Evolutionary conservation across 2,113 vertebrate species (phyloP).

Genomic region (Sinocyclocheilus maitianheensis): DNA sequence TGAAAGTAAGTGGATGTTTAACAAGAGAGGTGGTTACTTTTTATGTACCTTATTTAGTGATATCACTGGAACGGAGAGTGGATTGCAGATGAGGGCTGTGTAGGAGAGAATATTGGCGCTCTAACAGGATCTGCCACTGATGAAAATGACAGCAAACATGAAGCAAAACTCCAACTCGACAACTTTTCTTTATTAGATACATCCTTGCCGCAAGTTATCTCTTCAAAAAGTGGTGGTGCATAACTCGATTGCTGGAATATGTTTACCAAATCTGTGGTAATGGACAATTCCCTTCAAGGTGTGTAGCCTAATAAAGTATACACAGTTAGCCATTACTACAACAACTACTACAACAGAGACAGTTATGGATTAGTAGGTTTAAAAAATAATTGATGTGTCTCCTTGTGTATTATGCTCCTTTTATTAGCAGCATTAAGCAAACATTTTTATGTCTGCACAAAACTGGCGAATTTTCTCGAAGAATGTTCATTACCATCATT

Average conservation of each 20-base stretch:
- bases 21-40: no score
- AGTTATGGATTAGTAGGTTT: neutral
- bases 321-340: neutral
- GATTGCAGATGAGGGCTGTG: neutral
- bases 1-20: no score
- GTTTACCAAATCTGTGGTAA: slow-evolving; percentile 1
- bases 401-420: no score
- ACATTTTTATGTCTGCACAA: neutral
- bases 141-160: neutral
- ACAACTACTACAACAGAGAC: neutral
- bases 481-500: neutral
- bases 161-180: neutral
- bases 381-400: neutral
- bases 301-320: neutral
- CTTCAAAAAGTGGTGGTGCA: neutral
- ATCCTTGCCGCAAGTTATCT: neutral
- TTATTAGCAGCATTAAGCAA: neutral
- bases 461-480: neutral
- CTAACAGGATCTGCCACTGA: slow-evolving; percentile 4
- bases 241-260: neutral
- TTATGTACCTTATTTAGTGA: no score
- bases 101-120: neutral
- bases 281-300: neutral
- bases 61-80: neutral
- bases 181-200: neutral